Base-by-base conservation (phyloP, 1,140 invertebrate species). In the Eciton burchellii region DNA sequence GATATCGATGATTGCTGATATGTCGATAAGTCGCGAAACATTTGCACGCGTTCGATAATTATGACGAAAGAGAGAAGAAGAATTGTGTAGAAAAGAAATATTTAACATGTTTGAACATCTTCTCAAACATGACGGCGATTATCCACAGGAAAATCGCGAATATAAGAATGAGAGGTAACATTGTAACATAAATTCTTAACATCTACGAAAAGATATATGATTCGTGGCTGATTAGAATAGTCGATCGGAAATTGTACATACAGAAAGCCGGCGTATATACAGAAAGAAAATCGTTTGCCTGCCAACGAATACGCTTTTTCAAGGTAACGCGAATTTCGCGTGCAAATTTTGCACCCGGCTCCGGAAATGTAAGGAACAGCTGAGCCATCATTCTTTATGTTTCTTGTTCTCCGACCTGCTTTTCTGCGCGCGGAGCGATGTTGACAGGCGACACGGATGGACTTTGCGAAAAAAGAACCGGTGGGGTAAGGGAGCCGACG, bases 401-500 rank as follows among this genome's bases (percentile, higher is more conserved):
- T 79, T 81, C 68, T 81, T 73, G 43, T 81, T 73, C 66, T 81
- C 57, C 21, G 68, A 41, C 16, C 41, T 62, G 68, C 68, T 35
- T 81, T 73, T 63, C 54, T 73, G 68, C 43, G 26, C 66, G 43
- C 52, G 65, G 54, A 1, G 52, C 19, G 24, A 29, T 49, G 68
- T 56, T 68, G 74, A 68, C 77, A 43, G 68, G 77, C 35, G 77
- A 81, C 81, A 57, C 59, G 56, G 84, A 84, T 81, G 79, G 72
- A 79, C 74, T 35, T 56, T 19, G 49, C 49, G 45, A 72, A 82
- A 82, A 82, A 81, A 73, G 66, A 60, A 73, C 26, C 43, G 52
- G 12, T 29, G 52, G 35, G 21, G 41, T 56, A 57, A 43, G 81
- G 60, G 54, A n/a, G 12, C 26, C 45, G 77, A 73, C 56, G 81